Percentiles rank a stretch among this genome's conserved stretches.
Evolutionary conservation across 1,140 invertebrate species (phyloP).

Genomic region (Glomeris maerens): DNA sequence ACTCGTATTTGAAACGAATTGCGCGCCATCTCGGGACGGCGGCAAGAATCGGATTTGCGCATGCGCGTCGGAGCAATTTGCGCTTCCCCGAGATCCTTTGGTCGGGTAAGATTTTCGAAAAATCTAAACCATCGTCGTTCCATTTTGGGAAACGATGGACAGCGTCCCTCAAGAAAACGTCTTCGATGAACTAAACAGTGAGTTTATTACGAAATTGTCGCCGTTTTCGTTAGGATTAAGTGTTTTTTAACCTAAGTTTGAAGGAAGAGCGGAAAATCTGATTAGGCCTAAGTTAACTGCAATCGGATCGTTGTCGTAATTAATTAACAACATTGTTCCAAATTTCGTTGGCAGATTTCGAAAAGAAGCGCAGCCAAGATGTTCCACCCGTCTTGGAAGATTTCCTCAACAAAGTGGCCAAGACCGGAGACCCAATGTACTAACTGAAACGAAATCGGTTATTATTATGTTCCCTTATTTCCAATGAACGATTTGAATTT

Average conservation of each 20-base stretch:
- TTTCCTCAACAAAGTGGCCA: slow-evolving; percentile 76
- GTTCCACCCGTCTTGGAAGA: slow-evolving; percentile 82
- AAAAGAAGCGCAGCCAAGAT: slow-evolving; percentile 60
- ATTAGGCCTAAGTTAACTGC: not conserved
- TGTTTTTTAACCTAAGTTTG: slow-evolving; percentile 1
- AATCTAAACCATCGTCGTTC: too few relatives aligned
- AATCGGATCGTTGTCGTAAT: not conserved
- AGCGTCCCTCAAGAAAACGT: slow-evolving; percentile 1
- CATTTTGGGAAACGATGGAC: not conserved
- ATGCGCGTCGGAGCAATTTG: too few relatives aligned
- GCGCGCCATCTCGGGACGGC: too few relatives aligned
- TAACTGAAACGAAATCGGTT: not conserved
- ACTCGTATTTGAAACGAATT: too few relatives aligned
- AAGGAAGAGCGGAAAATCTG: not conserved
- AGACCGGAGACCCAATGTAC: slow-evolving; percentile 75
- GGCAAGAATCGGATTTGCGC: too few relatives aligned
- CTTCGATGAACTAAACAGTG: slow-evolving; percentile 10
- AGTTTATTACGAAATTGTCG: not conserved
- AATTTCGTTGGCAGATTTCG: slow-evolving; percentile 44
- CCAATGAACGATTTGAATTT: slow-evolving; percentile 10
- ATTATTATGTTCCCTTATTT: not conserved
- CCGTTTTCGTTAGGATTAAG: not conserved
- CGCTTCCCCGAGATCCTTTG: too few relatives aligned
- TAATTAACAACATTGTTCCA: not conserved
- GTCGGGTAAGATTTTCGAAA: too few relatives aligned